These are phyloP conservation scores for Tipula vernalis DNA, from an alignment of 2,888 invertebrate species.

Conservation along the genomic window DNA sequence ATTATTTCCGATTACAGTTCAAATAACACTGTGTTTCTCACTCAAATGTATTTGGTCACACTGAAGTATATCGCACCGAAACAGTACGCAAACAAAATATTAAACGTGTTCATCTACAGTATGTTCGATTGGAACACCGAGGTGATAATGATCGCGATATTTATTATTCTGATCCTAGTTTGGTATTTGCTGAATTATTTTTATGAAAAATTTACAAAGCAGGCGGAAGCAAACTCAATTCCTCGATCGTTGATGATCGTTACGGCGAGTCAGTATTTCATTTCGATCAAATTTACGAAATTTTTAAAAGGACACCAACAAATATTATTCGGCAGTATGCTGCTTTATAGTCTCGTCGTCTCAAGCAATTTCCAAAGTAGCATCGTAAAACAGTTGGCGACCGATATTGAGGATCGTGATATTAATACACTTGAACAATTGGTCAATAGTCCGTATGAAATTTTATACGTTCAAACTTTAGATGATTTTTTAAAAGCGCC, in stretches of 20 bases:
- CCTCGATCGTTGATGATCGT: neutral
- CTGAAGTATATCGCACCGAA: neutral
- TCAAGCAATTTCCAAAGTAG: neutral
- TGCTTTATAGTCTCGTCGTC: neutral
- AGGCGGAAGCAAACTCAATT: neutral
- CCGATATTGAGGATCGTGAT: neutral
- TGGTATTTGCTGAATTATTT: neutral
- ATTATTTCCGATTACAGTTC: neutral
- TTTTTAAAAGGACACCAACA: neutral
- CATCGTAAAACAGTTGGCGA: neutral
- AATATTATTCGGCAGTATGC: neutral
- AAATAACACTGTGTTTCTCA: neutral
- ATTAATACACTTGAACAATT: neutral
- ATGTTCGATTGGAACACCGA: neutral
- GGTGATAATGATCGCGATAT: neutral
- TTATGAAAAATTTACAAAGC: neutral
- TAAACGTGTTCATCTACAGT: slow-evolving; percentile 9
- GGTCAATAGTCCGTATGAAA: neutral
- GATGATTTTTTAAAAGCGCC: neutral
- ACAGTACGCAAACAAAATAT: neutral
- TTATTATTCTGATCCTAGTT: neutral
- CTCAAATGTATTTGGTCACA: neutral
- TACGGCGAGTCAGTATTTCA: neutral
- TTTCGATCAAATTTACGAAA: neutral
- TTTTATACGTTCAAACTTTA: neutral